These are phyloP conservation scores for Premnoplex brunnescens DNA, from an alignment of 2,797 vertebrate genomes.

Conservation along the genomic window DNA sequence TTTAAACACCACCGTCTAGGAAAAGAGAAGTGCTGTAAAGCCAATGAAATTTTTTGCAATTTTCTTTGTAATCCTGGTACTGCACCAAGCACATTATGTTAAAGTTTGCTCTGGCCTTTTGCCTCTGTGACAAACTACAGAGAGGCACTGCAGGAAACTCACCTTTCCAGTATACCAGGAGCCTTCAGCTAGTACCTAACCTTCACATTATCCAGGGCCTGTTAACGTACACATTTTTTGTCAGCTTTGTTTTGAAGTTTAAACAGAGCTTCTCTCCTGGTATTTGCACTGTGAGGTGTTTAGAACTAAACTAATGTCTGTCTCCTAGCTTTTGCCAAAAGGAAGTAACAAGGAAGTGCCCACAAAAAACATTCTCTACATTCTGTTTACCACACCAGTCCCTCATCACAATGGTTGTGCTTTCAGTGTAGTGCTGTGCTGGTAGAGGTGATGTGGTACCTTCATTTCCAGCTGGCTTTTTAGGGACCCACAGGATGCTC, in stretches of 20 bases:
- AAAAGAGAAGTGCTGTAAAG: neutral
- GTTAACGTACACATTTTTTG: neutral
- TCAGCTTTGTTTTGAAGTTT: neutral
- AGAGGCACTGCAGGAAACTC: neutral
- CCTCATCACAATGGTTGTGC: neutral
- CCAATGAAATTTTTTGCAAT: fast-evolving
- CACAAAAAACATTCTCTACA: neutral
- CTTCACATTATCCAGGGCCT: neutral
- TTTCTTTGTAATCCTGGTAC: neutral
- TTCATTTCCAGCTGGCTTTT: neutral
- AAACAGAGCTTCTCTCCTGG: neutral
- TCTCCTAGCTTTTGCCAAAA: neutral
- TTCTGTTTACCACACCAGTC: neutral
- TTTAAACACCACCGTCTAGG: neutral
- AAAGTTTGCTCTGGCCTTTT: neutral
- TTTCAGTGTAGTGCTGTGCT: fast-evolving
- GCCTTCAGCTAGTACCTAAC: neutral
- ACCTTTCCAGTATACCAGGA: neutral
- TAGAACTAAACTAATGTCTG: neutral
- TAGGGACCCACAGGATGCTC: neutral
- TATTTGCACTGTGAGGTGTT: neutral
- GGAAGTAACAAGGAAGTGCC: neutral
- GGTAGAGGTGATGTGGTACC: neutral
- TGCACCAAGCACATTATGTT: neutral
- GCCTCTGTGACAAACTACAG: neutral